Evolutionary conservation across 2,888 invertebrate genomes (phyloP), one percentile per base, ranked within the genome.

Genomic region (Drymonia ruficornis): DNA sequence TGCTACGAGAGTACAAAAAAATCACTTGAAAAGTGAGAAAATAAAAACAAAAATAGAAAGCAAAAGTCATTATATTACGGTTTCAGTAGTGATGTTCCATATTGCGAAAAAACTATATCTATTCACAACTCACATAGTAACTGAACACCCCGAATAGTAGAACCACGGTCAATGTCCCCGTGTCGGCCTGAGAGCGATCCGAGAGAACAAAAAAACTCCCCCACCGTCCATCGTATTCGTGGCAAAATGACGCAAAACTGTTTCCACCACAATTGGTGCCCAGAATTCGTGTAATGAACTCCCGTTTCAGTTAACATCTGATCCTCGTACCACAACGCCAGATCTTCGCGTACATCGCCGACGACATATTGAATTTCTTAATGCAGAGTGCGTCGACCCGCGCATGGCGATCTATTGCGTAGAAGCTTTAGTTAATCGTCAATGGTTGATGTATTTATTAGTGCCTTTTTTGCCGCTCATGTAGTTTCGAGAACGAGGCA

Each of bases 101-200:
- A 47, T 16, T 31, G 29, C 29, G 16, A 47, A 36, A 52, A 46
- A 51, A 52, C 18, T 9, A 29, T 19, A 45, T 6, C 23, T 43
- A 13, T 48, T 53, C n/a, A 47, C 48, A 52, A 53, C 63, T 60
- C 52, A 71, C 69, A 76, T 76, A 74, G 78, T 79, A 83, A 80
- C 74, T 68, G 74, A 84, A 81, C 79, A 84, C 80, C 83, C 81
- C 77, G 81, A 88, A 86, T 85, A 89, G 81, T 80, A 76, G 74
- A 79, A 70, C 70, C 80, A 85, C 85, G 91, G 91, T 92, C 91
- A 91, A 89, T 71, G 92, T 82, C 87, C 91, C 75, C 80, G 79
- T 78, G 84, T 79, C 82, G 81, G 83, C 77, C 82, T 72, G 83
- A 80, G 73, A 82, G 77, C 78, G 85, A 86, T 87, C 86, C 81